Evolutionary conservation across 2,888 invertebrate genomes (phyloP).

Genomic region (Drosophila anomalata): DNA sequence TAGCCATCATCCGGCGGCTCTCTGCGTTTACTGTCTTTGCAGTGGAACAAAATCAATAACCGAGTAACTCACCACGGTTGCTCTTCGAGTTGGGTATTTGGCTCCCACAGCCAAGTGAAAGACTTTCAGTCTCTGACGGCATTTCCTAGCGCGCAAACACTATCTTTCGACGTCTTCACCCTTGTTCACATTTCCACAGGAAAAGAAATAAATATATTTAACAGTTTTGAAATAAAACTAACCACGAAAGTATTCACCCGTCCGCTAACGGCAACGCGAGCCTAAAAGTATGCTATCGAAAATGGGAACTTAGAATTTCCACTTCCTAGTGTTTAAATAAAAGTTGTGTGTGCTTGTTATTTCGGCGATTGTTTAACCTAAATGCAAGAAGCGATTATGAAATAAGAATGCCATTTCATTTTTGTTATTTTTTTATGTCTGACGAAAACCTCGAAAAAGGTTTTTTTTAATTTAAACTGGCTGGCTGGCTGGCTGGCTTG

Average conservation of each 20-base stretch:
- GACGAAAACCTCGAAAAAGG: not conserved
- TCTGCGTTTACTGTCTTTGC: conserved; percentile 45
- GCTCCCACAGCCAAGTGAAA: conserved; percentile 8
- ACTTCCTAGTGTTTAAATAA: not conserved
- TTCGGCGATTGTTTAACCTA: conserved; percentile 44
- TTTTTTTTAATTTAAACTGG: not conserved
- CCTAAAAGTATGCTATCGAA: not conserved
- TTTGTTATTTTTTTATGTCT: conserved; percentile 4
- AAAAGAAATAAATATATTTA: conserved; percentile 14
- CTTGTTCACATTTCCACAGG: conserved; percentile 8
- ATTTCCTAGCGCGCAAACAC: conserved; percentile 60
- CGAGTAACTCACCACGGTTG: conserved; percentile 56
- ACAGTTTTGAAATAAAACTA: conserved; percentile 10
- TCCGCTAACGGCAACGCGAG: not conserved
- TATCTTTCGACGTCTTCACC: conserved; percentile 16
- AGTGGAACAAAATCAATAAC: conserved; percentile 62
- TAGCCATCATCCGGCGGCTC: conserved; percentile 12
- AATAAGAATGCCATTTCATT: conserved; percentile 58
- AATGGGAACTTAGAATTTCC: too few relatives aligned
- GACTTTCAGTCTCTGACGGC: conserved; percentile 67
- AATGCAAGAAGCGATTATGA: conserved; percentile 63
- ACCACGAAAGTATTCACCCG: not conserved
- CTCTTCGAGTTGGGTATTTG: conserved; percentile 18
- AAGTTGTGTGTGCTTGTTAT: conserved; percentile 10
- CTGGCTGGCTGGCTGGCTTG: too few relatives aligned